Conservation (phyloP, 2,888 invertebrate genomes). For the Scelioninae gen. 1 region DNA sequence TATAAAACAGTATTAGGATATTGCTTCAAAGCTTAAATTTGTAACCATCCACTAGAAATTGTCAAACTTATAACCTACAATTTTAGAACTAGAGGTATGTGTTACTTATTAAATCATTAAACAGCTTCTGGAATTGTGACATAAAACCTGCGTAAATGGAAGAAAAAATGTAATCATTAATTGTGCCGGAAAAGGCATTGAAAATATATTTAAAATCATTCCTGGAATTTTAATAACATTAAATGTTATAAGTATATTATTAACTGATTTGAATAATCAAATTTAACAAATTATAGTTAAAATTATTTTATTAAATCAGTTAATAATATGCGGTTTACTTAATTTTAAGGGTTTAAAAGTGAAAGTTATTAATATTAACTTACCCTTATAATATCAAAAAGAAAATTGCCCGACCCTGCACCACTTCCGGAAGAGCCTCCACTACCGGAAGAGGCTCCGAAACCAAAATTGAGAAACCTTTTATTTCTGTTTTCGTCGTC, state of each 20-base stretch:
- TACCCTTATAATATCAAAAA: slow-evolving; percentile 95
- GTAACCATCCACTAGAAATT: too few species aligned
- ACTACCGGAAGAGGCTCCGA: slow-evolving; percentile 79
- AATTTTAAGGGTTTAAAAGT: background rate
- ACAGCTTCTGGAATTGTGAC: background rate
- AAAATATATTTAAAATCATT: too few species aligned
- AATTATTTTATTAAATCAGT: background rate
- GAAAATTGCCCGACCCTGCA: slow-evolving; percentile 93
- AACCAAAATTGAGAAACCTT: slow-evolving; percentile 90
- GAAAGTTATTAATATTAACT: slow-evolving; percentile 83
- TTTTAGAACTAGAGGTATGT: too few species aligned
- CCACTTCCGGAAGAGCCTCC: slow-evolving; percentile 82
- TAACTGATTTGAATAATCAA: too few species aligned
- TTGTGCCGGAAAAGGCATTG: background rate
- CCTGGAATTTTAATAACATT: too few species aligned
- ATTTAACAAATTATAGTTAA: background rate
- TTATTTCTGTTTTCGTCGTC: slow-evolving; percentile 93
- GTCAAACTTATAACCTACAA: background rate
- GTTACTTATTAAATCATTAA: slow-evolving; percentile 1
- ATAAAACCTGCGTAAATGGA: too few species aligned
- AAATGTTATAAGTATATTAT: background rate
- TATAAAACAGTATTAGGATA: too few species aligned
- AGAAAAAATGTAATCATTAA: background rate
- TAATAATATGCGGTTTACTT: background rate
- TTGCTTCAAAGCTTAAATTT: too few species aligned